Evolutionary conservation across 2,888 invertebrate species (phyloP).

Genomic region (Nebria salina): DNA sequence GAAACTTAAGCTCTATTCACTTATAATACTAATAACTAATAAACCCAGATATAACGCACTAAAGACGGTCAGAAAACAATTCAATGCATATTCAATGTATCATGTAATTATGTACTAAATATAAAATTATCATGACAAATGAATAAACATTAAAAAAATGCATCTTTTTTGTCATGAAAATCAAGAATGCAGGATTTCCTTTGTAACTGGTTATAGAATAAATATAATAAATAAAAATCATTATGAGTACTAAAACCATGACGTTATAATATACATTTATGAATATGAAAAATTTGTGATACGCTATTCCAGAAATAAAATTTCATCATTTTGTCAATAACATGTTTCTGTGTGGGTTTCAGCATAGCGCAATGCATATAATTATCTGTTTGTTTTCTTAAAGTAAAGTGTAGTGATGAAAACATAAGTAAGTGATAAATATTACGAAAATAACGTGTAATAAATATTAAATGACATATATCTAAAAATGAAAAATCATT

Average conservation of each 20-base stretch:
- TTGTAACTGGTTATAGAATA: background rate
- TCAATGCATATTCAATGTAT: too few relatives aligned
- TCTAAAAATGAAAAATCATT: too few relatives aligned
- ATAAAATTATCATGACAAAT: background rate
- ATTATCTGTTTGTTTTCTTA: conserved; percentile 2
- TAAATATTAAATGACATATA: background rate
- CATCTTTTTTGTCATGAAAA: background rate
- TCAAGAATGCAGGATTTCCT: background rate
- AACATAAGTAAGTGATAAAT: background rate
- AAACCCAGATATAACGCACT: too few relatives aligned
- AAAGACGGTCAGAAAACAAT: too few relatives aligned
- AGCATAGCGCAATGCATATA: background rate
- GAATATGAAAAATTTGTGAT: background rate
- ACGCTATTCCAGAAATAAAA: background rate
- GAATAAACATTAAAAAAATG: background rate
- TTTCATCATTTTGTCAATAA: conserved; percentile 22
- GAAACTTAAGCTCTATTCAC: background rate
- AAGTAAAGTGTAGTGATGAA: background rate
- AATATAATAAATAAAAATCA: background rate
- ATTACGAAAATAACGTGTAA: background rate
- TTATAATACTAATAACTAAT: background rate
- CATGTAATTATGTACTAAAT: too few relatives aligned
- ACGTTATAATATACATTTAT: background rate
- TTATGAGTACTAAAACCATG: background rate
- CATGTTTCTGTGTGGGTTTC: background rate